Base-by-base conservation (phyloP, 2,888 invertebrate species). In the Mythimna albipuncta region DNA sequence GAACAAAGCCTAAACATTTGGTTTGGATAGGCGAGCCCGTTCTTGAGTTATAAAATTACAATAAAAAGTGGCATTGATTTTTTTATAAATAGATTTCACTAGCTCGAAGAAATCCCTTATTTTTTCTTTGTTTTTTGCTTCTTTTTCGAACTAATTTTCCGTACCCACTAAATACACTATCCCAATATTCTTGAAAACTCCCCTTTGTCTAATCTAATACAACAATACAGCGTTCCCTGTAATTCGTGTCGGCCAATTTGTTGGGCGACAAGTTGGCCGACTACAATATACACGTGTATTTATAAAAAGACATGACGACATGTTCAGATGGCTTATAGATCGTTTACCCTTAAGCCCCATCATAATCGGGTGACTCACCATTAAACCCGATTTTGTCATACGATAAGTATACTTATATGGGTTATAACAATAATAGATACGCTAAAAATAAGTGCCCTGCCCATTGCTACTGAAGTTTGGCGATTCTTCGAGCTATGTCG, bases 121-220 rank as follows among this genome's bases (percentile, higher is more conserved):
- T 9, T 59, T 13, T 44, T 21, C 21, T 32, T 38, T 26, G 19
- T 44, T 21, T 19, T 32, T 38, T 26, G 19, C 26, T 68, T 38
- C 35, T 26, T 21, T 41, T 58, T 52, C 16, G 2, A 6, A n/a
- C 13, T n/a, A n/a, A 59, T 74, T 76, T 26, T 10, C 5, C 59
- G 38, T 32, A 9, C 2, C 26, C 10, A 16, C 26, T 59, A n/a
- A 35, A 16, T 7, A 35, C 41, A 16, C 26, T 35, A 6, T n/a
- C 41, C 11, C 26, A 52, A 55, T 38, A 11, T 59, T 75, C 35
- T n/a, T 6, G 21, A 52, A 52, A 75, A 19, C 58, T 50, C 19
- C 13, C 16, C 6, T 62, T 57, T 32, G 32, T 32, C 32, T 26
- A 38, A 7, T 52, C 6, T 55, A 55, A 26, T 10, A 75, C 11